These are phyloP conservation scores for Pholis gunnellus DNA, from an alignment of 2,113 vertebrate species.

Conservation along the genomic window DNA sequence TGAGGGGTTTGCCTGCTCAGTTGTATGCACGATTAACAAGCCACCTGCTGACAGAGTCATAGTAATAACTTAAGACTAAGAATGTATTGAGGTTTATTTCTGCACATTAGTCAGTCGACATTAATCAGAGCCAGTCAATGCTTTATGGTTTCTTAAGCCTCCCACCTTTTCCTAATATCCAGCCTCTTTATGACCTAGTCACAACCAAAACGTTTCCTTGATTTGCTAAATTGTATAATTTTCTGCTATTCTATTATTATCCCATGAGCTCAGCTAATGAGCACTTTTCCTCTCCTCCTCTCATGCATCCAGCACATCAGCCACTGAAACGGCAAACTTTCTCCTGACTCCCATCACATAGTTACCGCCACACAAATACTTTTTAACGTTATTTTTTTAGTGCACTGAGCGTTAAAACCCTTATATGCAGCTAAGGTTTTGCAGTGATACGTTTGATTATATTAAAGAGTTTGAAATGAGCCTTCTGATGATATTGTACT, in stretches of 20 bases:
- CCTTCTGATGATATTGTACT: neutral
- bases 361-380: neutral
- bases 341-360: neutral
- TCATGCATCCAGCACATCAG: neutral
- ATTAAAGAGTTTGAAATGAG: neutral
- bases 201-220: neutral
- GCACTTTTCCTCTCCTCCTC: neutral
- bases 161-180: neutral
- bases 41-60: constrained; percentile 28
- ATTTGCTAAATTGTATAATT: neutral
- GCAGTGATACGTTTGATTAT: neutral
- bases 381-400: neutral
- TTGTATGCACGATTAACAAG: constrained; percentile 16
- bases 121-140: neutral
- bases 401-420: neutral
- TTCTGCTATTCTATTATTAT: neutral
- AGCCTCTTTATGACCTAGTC: neutral
- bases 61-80: constrained; percentile 1
- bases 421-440: neutral
- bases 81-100: neutral
- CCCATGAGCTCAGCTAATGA: neutral
- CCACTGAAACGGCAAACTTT: neutral
- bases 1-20: constrained; percentile 25
- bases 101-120: neutral
- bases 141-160: neutral